These are phyloP conservation scores for Actenoides lindsayi DNA, from an alignment of 2,113 vertebrate genomes.

Conservation along the genomic window DNA sequence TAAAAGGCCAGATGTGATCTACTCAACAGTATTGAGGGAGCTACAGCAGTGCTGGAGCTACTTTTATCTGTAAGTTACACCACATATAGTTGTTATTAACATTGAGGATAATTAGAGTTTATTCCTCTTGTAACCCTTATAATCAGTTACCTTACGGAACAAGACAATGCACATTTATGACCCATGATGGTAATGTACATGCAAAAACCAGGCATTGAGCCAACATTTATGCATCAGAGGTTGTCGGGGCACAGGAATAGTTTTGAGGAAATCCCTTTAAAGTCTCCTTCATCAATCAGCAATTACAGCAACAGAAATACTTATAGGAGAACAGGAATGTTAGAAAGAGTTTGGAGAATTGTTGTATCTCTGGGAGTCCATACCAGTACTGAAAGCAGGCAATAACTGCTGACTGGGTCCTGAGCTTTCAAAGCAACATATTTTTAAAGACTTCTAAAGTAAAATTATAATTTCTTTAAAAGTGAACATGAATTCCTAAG, in stretches of 20 bases:
- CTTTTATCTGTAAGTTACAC: not conserved
- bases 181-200: not conserved
- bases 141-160: not conserved
- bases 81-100: not conserved
- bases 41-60: not conserved
- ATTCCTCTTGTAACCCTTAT: not conserved
- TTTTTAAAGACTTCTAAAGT: not conserved
- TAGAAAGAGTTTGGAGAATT: not conserved
- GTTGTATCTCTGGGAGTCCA: fast-evolving
- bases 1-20: too few relatives aligned
- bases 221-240: not conserved
- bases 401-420: not conserved
- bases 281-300: not conserved
- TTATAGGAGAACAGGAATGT: not conserved
- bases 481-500: not conserved
- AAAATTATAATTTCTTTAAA: not conserved
- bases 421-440: not conserved
- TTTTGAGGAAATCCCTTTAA: not conserved
- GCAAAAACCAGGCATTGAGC: not conserved
- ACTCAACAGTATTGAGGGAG: too few relatives aligned
- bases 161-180: not conserved
- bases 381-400: not conserved
- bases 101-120: not conserved
- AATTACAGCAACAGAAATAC: not conserved
- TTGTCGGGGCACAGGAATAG: not conserved